Base-by-base conservation (phyloP, 2,797 vertebrate species). In the Sebastes elongatus region DNA sequence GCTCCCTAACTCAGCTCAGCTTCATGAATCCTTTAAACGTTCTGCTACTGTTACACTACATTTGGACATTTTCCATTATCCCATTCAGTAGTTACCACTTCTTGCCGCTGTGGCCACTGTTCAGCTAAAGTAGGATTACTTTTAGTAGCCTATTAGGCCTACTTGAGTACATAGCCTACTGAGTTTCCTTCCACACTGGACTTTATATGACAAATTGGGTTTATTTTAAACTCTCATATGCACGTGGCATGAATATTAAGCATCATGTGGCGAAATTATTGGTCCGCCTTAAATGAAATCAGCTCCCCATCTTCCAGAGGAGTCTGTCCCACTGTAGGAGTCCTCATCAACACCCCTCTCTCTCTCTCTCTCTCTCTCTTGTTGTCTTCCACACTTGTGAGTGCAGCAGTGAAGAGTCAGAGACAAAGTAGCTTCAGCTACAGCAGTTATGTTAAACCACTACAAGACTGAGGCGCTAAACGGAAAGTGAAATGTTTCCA, bases 251-350 rank as follows among this genome's bases (percentile, higher is more conserved):
- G 23, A 10, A 28, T 66, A 11, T 28, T 11, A n/a, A 16, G 20
- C 22, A 6, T 25, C 2, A 14, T 22, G 46, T 74, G 7, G 13
- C 0, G 30, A 27, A 57, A n/a, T 62, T 7, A n/a, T 53, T 14
- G 32, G 60, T 78, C 92, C 83, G 93, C 92, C 94, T 95, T 95
- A 93, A 94, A 87, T 78, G 32, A 79, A 64, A 78, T 69, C 46
- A 8, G 64, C 75, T 85, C 73, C 60, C 42, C 14, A 74, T 61
- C 30, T 74, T 80, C 46, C 18, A 62, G 33, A 75, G 74, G 23
- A 81, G 62, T 35, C 53, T 59, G 65, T 89, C 86, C 82, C 76
- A 72, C 62, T 52, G 71, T 74, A 49, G 60, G 71, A 72, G 66
- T 69, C 64, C 53, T 84, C 74, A 9, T 28, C 63, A 3, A 35